These are phyloP conservation scores for Fregata magnificens DNA, from an alignment of 2,113 vertebrate genomes.

Conservation along the genomic window DNA sequence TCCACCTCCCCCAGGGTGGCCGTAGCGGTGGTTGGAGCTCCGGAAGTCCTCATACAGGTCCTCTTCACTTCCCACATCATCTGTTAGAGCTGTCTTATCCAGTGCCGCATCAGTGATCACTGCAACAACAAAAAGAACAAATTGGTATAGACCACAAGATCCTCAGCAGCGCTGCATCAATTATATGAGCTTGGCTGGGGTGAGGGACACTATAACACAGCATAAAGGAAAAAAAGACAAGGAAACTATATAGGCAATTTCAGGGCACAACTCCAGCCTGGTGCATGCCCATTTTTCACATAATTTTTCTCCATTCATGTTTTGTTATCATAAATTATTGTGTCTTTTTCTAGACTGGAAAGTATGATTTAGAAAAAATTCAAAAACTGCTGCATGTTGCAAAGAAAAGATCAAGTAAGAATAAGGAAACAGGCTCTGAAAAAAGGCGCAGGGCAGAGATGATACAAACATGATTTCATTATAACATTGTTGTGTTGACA, in stretches of 20 bases:
- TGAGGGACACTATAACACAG: not conserved
- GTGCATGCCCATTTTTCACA: not conserved
- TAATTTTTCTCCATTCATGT: not conserved
- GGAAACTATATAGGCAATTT: not conserved
- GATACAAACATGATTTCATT: not conserved
- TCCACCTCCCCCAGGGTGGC: constrained; percentile 88
- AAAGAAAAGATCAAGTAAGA: not conserved
- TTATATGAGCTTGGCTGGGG: not conserved
- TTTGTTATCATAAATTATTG: not conserved
- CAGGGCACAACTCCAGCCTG: not conserved
- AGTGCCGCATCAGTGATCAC: constrained; percentile 81
- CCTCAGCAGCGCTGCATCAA: not conserved
- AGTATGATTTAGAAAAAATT: not conserved
- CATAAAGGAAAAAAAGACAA: not conserved
- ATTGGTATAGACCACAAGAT: not conserved
- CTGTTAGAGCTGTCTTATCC: constrained; percentile 74
- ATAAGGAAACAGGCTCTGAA: not conserved
- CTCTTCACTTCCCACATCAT: constrained; percentile 87
- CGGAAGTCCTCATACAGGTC: constrained; percentile 90
- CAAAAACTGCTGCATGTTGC: not conserved
- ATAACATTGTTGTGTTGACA: not conserved
- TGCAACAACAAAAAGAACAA: constrained; percentile 40
- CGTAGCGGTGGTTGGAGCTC: constrained; percentile 84
- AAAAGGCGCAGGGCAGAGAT: not conserved
- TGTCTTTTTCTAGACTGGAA: not conserved